These are phyloP conservation scores for Drosophila fuyamai DNA, from an alignment of 1,140 invertebrate genomes.

Conservation along the genomic window DNA sequence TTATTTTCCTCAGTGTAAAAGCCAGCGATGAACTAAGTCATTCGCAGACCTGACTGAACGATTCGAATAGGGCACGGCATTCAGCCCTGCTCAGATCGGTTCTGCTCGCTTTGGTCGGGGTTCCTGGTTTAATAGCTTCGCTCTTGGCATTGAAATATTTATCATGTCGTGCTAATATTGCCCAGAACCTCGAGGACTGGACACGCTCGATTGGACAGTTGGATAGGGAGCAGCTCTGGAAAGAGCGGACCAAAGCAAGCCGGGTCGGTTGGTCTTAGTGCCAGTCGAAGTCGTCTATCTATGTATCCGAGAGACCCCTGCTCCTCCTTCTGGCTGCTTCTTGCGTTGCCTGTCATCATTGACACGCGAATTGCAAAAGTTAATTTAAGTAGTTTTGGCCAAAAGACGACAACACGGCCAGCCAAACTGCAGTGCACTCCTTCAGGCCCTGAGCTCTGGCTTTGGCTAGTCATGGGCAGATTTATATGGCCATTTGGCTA, in stretches of 20 bases:
- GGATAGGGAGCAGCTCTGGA: slow-evolving; percentile 41
- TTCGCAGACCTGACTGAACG: slow-evolving; percentile 45
- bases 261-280: slow-evolving; percentile 8
- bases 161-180: slow-evolving; percentile 62
- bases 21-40: slow-evolving; percentile 33
- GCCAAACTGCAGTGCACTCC: slow-evolving; percentile 27
- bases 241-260: slow-evolving; percentile 12
- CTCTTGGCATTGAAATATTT: slow-evolving; percentile 74
- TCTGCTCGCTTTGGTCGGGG: slow-evolving; percentile 28
- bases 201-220: slow-evolving; percentile 59
- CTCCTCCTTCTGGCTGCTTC: slow-evolving; percentile 21
- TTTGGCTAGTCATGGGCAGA: slow-evolving; percentile 55
- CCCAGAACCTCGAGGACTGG: slow-evolving; percentile 51
- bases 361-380: slow-evolving; percentile 72
- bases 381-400: slow-evolving; percentile 66
- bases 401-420: slow-evolving; percentile 45
- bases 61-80: slow-evolving; percentile 51
- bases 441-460: slow-evolving; percentile 9
- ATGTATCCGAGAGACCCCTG: slow-evolving; percentile 24
- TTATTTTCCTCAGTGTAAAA: slow-evolving; percentile 8
- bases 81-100: slow-evolving; percentile 30
- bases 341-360: slow-evolving; percentile 66
- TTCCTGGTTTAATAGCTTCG: slow-evolving; percentile 66
- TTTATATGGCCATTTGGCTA: slow-evolving; percentile 64
- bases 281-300: slow-evolving; percentile 22